Base-by-base conservation (phyloP, 2,888 invertebrate species). In the Argynnis bischoffii region DNA sequence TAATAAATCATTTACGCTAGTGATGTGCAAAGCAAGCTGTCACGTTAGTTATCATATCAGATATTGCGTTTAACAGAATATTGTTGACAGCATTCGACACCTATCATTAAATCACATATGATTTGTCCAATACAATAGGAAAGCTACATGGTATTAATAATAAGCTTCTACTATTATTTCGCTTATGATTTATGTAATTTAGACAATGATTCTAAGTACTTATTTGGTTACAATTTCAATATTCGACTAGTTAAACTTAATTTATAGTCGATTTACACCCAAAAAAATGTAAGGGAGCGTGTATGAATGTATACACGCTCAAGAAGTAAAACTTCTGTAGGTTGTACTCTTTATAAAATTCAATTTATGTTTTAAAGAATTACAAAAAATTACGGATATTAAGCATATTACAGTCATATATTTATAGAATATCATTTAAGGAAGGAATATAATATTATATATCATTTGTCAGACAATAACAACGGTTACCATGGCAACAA, bases 1-100 rank as follows among this genome's bases (percentile, higher is more conserved):
- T 35, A 60, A 60, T 60, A 60, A 60, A 60, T 48, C 60, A 50
- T 26, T 60, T 60, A n/a, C 50, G 50, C n/a, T 6, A 13, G 13
- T 21, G 47, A 48, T 15, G 59, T 48, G 48, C 48, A 60, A 50
- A 14, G 16, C 50, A 31, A 50, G 50, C 60, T 60, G 60, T 60
- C 60, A 60, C 16, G 48, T 50, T 50, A 16, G n/a, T 50, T 48
- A 51, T 48, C 48, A 59, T 48, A 51, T 50, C 48, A 51, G 50
- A 60, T 50, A 56, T 3, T 18, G 47, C n/a, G 18, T 31, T 31
- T 31, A 47, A 31, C 57, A 21, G 46, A 54, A 35, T 35, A 60
- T 60, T 50, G 60, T 51, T 60, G 60, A 60, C 31, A 31, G 31
- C 50, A 16, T 13, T 50, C 31, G 50, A 60, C 51, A 50, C 31